A percentile compares a stretch with the other conserved stretches of the same genome.
Evolutionary conservation across 2,797 vertebrate species (phyloP).

Genomic region (Cirrhinus mrigala): DNA sequence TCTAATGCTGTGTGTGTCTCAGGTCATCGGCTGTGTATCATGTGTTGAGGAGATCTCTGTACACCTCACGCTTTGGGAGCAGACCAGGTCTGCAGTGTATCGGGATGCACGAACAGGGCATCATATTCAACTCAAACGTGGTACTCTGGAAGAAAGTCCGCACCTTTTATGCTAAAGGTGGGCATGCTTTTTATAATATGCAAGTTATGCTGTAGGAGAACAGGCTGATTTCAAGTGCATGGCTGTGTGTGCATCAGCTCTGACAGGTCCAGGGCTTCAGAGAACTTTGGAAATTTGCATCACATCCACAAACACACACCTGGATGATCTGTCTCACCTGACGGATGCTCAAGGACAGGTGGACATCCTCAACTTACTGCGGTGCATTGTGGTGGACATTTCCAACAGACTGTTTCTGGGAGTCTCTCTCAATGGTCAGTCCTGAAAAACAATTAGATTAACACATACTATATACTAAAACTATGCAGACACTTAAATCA

Average conservation of each 20-base stretch:
- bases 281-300: conserved; percentile 82
- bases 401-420: conserved; percentile 91
- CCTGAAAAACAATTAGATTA: background rate
- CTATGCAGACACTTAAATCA: background rate
- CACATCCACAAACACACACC: conserved; percentile 81
- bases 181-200: conserved; percentile 14
- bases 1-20: conserved; percentile 21
- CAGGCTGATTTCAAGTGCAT: background rate
- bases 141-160: conserved; percentile 87
- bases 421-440: conserved; percentile 88
- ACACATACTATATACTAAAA: background rate
- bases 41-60: conserved; percentile 86
- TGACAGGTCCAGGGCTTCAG: conserved; percentile 88
- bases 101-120: conserved; percentile 92
- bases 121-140: conserved; percentile 94
- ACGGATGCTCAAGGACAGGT: conserved; percentile 71
- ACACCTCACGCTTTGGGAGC: conserved; percentile 90
- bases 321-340: conserved; percentile 79
- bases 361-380: conserved; percentile 87
- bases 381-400: conserved; percentile 88
- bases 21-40: conserved; percentile 91
- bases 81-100: conserved; percentile 87
- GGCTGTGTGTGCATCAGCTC: conserved; percentile 76
- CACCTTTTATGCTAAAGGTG: conserved; percentile 91
- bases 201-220: background rate